Base-by-base conservation (phyloP, 2,888 invertebrate genomes). In the Osmoderma eremita region DNA sequence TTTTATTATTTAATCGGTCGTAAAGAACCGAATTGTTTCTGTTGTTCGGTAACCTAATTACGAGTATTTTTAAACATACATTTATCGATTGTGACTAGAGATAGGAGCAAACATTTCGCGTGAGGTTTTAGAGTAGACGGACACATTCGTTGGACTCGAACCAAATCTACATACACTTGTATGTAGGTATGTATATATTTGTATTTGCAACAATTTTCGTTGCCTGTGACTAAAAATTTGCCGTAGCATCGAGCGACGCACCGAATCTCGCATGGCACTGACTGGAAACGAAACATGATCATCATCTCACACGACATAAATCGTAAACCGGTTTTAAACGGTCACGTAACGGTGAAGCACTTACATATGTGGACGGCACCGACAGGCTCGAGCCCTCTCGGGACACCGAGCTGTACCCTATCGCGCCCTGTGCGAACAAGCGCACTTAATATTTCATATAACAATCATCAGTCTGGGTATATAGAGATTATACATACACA, bases 321-420 rank as follows among this genome's bases (percentile, higher is more conserved):
- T 53, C 15, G 38, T n/a, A n/a, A n/a, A 53, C 53, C 53, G 53
- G 5, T 38, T 53, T n/a, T n/a, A n/a, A 53, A 36, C 38, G 53
- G 36, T 5, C 18, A 17, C 17, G n/a, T 53, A 63, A 61, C 64
- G 48, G 41, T 58, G 39, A 70, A 71, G 75, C 76, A 85, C 85
- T 85, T 85, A 85, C 85, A 83, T 85, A 91, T 81, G 90, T 85
- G 80, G 91, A 89, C 84, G 91, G 92, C 86, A 92, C 92, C 84
- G 91, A 91, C 83, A 91, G 88, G 86, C 91, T 91, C 85, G 91
- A 91, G 87, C 92, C 92, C 85, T 82, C 81, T 75, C 82, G 82
- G 78, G 82, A 82, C 79, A 82, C 82, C 76, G 82, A 82, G 80
- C 81, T 80, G 81, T 82, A 82, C 78, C 82, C 81, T 79, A 82